Percentiles rank a stretch among this genome's conserved stretches.
Conservation (phyloP, 2,113 vertebrate species). For the Caracal caracal region DNA sequence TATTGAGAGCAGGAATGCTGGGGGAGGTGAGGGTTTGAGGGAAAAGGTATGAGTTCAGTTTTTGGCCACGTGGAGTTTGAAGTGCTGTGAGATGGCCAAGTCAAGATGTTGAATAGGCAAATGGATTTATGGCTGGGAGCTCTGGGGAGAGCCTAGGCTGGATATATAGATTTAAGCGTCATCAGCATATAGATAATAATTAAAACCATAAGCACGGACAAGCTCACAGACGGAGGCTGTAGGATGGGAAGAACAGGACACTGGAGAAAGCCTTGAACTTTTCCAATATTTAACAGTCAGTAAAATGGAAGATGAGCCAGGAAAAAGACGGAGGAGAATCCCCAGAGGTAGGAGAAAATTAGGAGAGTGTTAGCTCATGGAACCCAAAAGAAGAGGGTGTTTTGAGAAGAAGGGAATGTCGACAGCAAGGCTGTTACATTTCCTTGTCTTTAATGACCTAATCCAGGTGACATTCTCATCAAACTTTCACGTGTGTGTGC, state of each 20-base stretch:
- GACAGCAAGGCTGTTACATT: not conserved
- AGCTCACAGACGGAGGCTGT: slow-evolving; percentile 58
- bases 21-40: slow-evolving; percentile 44
- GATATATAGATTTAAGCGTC: slow-evolving; percentile 73
- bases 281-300: not conserved
- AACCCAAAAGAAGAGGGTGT: slow-evolving; percentile 17
- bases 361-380: not conserved
- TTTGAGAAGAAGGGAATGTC: not conserved
- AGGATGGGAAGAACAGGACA: slow-evolving; percentile 22
- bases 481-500: not conserved
- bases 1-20: slow-evolving; percentile 28
- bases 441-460: not conserved
- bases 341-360: not conserved
- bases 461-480: not conserved
- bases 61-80: slow-evolving; percentile 54
- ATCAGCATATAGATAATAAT: slow-evolving; percentile 75
- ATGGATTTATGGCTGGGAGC: slow-evolving; percentile 71
- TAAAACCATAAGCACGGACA: slow-evolving; percentile 65
- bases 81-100: slow-evolving; percentile 71
- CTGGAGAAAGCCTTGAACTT: slow-evolving; percentile 55
- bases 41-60: slow-evolving; percentile 68
- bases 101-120: slow-evolving; percentile 56
- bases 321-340: slow-evolving; percentile 7
- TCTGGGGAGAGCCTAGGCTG: slow-evolving; percentile 51
- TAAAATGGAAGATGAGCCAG: not conserved